These are phyloP conservation scores for Sinocyclocheilus anshuiensis DNA, from an alignment of 2,113 vertebrate genomes.

Conservation along the genomic window DNA sequence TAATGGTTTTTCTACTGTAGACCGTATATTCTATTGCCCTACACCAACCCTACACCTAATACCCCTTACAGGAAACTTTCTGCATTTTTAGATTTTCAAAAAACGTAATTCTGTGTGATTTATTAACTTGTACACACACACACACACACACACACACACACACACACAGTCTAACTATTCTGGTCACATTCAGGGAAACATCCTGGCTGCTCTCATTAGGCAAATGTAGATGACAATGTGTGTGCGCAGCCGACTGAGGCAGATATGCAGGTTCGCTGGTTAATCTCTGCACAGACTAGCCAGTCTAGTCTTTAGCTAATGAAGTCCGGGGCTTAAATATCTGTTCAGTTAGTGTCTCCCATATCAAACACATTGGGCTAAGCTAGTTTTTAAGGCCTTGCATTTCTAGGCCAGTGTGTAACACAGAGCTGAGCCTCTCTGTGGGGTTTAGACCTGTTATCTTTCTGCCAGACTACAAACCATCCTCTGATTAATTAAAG, in stretches of 20 bases:
- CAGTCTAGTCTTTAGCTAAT: slow-evolving; percentile 32
- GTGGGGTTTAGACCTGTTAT: slow-evolving; percentile 5
- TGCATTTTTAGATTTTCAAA: too few relatives aligned
- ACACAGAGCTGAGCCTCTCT: background rate
- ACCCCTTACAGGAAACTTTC: too few relatives aligned
- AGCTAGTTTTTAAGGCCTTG: background rate
- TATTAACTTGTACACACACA: too few relatives aligned
- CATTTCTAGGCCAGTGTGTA: slow-evolving; percentile 21
- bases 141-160: too few relatives aligned
- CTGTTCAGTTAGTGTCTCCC: background rate
- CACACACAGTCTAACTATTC: background rate
- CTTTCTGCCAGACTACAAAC: slow-evolving; percentile 14
- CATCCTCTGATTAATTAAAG: slow-evolving; percentile 52
- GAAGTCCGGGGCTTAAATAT: slow-evolving; percentile 33
- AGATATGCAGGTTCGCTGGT: slow-evolving; percentile 25
- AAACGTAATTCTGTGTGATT: too few relatives aligned
- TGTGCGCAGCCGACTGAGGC: background rate
- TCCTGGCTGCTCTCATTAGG: slow-evolving; percentile 10
- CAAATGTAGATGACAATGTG: background rate
- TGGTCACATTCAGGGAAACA: background rate
- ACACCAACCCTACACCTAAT: too few relatives aligned
- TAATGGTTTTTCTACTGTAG: too few relatives aligned
- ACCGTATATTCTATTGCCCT: too few relatives aligned
- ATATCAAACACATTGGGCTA: slow-evolving; percentile 26
- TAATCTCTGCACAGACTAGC: slow-evolving; percentile 34